phyloP scores from a whole-genome alignment of 1,140 invertebrate genomes.

The Galendromus occidentalis region DNA sequence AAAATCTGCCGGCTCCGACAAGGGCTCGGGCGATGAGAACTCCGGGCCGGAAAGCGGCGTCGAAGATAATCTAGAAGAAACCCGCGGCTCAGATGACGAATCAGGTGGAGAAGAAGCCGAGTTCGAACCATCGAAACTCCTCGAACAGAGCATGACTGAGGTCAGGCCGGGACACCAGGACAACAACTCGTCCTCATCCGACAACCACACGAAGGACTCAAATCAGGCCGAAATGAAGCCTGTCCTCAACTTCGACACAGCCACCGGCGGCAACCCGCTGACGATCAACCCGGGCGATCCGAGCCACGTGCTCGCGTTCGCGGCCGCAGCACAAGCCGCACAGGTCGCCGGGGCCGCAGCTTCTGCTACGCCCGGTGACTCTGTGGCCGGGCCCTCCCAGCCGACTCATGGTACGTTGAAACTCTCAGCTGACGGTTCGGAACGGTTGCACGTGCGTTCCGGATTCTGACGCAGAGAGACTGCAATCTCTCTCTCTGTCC shows the following conservation, averaged over 20 bases:
- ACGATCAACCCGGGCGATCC: background rate
- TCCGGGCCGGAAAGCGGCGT: background rate
- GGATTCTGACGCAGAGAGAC: background rate
- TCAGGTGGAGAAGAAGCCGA: slow-evolving; percentile 6
- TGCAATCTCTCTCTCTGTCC: slow-evolving; percentile 1
- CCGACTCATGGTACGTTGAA: slow-evolving; percentile 2
- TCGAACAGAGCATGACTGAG: slow-evolving; percentile 9
- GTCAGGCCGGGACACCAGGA: slow-evolving; percentile 8
- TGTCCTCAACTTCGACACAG: background rate
- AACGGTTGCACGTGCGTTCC: background rate
- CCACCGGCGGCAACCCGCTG: background rate
- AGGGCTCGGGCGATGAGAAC: slow-evolving; percentile 2
- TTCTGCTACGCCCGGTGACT: background rate
- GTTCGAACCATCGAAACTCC: slow-evolving; percentile 5
- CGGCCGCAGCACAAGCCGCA: slow-evolving; percentile 9
- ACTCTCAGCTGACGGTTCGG: background rate
- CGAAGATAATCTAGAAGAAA: slow-evolving; percentile 6
- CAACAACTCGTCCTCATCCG: slow-evolving; percentile 4
- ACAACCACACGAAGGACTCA: slow-evolving; percentile 6
- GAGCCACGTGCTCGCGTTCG: background rate
- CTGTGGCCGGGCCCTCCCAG: slow-evolving; percentile 7
- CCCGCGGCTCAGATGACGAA: slow-evolving; percentile 4
- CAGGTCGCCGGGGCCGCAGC: background rate
- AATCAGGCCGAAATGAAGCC: background rate
- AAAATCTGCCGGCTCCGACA: slow-evolving; percentile 10